Evolutionary conservation across 1,140 invertebrate species (phyloP), one percentile per base, ranked within the genome.

Genomic region (Pachyrhynchus sulphureomaculatus): DNA sequence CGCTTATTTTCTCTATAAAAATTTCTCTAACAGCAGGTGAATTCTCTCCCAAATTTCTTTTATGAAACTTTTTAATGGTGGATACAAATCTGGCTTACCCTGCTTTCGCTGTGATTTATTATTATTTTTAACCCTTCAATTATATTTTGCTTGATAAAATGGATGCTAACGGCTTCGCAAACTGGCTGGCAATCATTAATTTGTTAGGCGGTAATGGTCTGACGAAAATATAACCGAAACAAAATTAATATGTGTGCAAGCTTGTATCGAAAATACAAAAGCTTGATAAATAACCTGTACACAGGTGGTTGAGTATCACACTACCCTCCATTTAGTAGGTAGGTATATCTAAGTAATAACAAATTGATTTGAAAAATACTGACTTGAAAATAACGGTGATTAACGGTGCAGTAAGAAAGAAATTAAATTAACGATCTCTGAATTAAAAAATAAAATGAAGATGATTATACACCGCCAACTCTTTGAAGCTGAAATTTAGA

Each of bases 191-290:
- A 58, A 44, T 58, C 55, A 58, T 58, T 58, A 58, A 58, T 58
- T 58, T 58, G 55, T 58, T 58, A 49, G 44, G 21, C 44, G 44
- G 44, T 58, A 58, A 58, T 58, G 55, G 55, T 58, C 55, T 26
- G 55, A 48, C 55, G 55, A 58, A 58, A 58, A 58, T 58, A 58
- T 58, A 58, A 58, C 55, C 55, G 44, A 58, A 58, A 58, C 55
- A 58, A 58, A 58, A 58, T 58, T 58, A 44, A 45, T 58, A 58
- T 48, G 55, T 58, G 55, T 58, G 34, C 55, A 58, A 41, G 55
- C 55, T 48, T 45, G 47, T 58, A 48, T 58, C 42, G 53, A 56
- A 56, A 24, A 41, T 33, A 58, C 55, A 58, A 58, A 58, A 49
- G 55, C 47, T 18, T 58, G 55, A 58, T 58, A 58, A 58, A 58